A percentile compares a stretch with the other conserved stretches of the same genome.
Conservation (phyloP, 2,797 vertebrate species). For the Hydrophis major region DNA sequence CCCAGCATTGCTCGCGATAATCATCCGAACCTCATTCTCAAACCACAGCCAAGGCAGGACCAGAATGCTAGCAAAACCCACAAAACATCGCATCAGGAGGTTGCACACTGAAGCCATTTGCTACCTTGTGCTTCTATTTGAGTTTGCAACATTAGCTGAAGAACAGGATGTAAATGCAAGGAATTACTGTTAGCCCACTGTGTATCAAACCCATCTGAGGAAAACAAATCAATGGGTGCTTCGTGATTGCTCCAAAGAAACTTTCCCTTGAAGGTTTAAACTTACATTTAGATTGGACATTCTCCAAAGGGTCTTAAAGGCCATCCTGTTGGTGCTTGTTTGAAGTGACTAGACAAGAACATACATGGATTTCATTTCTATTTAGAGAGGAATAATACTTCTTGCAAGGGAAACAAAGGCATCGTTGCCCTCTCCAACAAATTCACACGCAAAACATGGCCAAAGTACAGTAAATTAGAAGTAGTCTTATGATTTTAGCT, state of each 20-base stretch:
- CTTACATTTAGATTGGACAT: neutral
- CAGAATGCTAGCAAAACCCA: neutral
- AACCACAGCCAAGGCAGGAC: neutral
- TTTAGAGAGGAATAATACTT: neutral
- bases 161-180: neutral
- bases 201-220: neutral
- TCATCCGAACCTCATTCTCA: neutral
- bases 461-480: neutral
- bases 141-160: neutral
- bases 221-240: neutral
- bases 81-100: neutral
- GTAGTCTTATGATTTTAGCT: neutral
- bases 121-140: neutral
- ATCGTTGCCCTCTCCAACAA: neutral
- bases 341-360: neutral
- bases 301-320: neutral
- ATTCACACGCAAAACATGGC: neutral
- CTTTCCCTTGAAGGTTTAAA: neutral
- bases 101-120: neutral
- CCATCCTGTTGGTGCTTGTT: neutral
- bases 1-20: neutral
- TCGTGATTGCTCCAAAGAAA: neutral
- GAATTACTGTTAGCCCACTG: neutral
- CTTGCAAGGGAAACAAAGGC: neutral
- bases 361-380: neutral